Evolutionary conservation across 2,888 invertebrate genomes (phyloP), one percentile per base, ranked within the genome.

Genomic region (Caenorhabditis auriculariae): DNA sequence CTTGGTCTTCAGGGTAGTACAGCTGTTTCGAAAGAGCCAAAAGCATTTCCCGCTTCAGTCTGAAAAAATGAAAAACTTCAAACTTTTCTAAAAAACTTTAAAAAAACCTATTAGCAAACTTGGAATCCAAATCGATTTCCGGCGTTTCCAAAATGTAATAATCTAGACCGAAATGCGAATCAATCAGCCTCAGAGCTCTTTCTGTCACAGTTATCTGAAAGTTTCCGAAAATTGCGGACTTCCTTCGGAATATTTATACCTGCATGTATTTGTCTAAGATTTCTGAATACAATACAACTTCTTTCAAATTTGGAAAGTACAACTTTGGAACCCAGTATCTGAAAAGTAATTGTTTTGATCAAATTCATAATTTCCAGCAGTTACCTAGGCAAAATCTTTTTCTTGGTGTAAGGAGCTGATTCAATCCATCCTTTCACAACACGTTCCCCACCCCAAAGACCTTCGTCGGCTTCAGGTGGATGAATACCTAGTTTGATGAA

Each of bases 371-470:
- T n/a, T n/a, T n/a, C n/a, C n/a, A n/a, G 2, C n/a, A 43, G 6
- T 4, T 6, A 50, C 48, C 50, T 63, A 4, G 76, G 76, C n/a
- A 79, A 53, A 49, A 79, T 68, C 64, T 80, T 80, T 63, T 80
- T 80, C 44, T 73, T 75, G 4, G 71, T 74, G 47, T 70, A 76
- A 6, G 78, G 76, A 0, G 59, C 53, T 15, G 75, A 74, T 49
- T 79, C 77, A 15, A 65, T 60, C 79, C 89, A 91, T 46, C 93
- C 96, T 85, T 91, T 89, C 23, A 98, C 85, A 0, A 96, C 87
- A 29, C 89, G 91, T 85, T 98, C 98, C 7, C 96, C 96, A 64
- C 94, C 96, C 95, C 95, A 96, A 66, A 98, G 85, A 29, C 94
- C 94, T 42, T 88, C 78, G 81, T 94, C 85, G 54, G 89, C 85